Base-by-base conservation (phyloP, 2,113 vertebrate species). In the Oryzias woworae region DNA sequence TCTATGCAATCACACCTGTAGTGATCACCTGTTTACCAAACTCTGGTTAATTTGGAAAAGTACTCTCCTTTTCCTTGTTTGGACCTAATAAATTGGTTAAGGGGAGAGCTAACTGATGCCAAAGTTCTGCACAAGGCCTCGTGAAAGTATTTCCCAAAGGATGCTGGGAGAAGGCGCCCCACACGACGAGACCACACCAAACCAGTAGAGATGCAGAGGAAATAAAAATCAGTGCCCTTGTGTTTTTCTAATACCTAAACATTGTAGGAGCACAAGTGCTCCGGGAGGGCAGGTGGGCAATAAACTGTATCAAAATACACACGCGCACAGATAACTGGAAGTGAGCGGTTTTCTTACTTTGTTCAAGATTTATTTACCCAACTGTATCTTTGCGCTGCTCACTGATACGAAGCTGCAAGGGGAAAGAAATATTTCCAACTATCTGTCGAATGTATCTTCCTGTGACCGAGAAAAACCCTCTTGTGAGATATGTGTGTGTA, bases 311-410 rank as follows among this genome's bases (percentile, higher is more conserved):
- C 75, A 63, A 59, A 52, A 62, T 62, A 45, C 60, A 42, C 48
- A 52, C 55, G 62, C 58, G 49, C 61, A 77, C 44, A 48, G 57
- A 82, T 85, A 81, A 85, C 60, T 76, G 66, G 54, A 73, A 52
- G 58, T 84, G 79, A 87, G 83, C 66, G 71, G 65, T 87, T 89
- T 87, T 81, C 60, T 80, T 80, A 64, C 77, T 77, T 84, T 56
- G 62, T 85, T 87, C 79, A 58, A 90, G 88, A 90, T 90, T 89
- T 91, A 90, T 91, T 88, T 81, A 80, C 77, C 62, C 58, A 66
- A 77, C 78, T 86, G 83, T 88, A 87, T 88, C 87, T 90, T 88
- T 82, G 80, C 73, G 77, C 71, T 80, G 73, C 87, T 81, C 82
- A 79, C 87, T 84, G 87, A 89, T 89, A 90, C 68, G 76, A 83